Percentiles rank a stretch among this genome's conserved stretches.
phyloP scores from a whole-genome alignment of 1,140 invertebrate genomes.

The Vanessa atalanta region DNA sequence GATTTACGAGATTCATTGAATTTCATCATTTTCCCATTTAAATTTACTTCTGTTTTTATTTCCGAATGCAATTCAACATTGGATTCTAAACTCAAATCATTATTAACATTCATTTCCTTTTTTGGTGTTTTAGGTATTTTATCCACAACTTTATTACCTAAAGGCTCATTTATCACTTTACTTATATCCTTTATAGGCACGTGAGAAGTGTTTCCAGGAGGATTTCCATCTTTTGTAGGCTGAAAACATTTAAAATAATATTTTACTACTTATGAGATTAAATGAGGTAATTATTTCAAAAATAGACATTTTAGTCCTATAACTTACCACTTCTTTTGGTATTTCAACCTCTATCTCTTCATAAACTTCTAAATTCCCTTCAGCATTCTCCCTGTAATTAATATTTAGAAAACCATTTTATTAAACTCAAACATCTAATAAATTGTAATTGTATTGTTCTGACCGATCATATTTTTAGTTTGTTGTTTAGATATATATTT shows the following conservation, averaged over 20 bases:
- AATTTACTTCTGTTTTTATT: conserved; percentile 59
- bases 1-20: conserved; percentile 72
- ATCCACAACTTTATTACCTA: conserved; percentile 55
- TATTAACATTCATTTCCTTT: conserved; percentile 30
- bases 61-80: conserved; percentile 38
- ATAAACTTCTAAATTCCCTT: conserved; percentile 80
- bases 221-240: conserved; percentile 59
- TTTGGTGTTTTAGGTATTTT: conserved; percentile 45
- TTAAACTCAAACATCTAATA: too few species aligned
- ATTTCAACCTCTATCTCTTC: conserved; percentile 78
- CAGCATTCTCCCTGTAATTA: conserved; percentile 72
- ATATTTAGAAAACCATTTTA: too few species aligned
- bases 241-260: conserved; percentile 48
- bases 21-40: conserved; percentile 69
- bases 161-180: conserved; percentile 55
- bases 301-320: not conserved
- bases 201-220: conserved; percentile 50
- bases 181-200: conserved; percentile 60
- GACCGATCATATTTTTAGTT: too few species aligned
- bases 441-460: too few species aligned
- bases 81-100: conserved; percentile 28
- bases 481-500: too few species aligned
- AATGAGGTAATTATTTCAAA: not conserved
- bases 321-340: conserved; percentile 67
- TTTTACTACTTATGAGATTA: conserved; percentile 16